Conservation (phyloP, 2,888 invertebrate species). For the Caenorhabditis sp. region DNA sequence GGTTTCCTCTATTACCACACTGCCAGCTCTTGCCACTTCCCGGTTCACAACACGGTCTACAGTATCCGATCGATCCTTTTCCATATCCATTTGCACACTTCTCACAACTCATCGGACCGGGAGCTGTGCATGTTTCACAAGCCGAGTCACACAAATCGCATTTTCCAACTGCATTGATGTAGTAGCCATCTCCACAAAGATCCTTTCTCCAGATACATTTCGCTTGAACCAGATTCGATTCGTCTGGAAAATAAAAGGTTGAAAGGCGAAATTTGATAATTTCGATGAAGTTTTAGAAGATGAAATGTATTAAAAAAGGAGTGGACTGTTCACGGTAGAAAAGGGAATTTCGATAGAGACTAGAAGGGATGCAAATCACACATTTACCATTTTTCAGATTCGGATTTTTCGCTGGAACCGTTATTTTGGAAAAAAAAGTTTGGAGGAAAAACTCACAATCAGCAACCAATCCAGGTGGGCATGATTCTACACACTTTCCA, state of each 20-base stretch:
- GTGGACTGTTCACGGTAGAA: no score
- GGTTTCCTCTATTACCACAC: constrained; percentile 69
- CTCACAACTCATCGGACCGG: constrained; percentile 80
- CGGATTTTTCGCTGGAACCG: constrained; percentile 11
- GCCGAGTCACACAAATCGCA: constrained; percentile 80
- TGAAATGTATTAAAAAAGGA: background rate
- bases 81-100: constrained; percentile 78
- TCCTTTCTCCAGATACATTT: constrained; percentile 79
- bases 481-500: constrained; percentile 82
- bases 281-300: background rate
- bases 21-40: constrained; percentile 68
- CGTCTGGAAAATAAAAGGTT: constrained; percentile 69
- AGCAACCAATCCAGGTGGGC: constrained; percentile 81
- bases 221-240: constrained; percentile 80
- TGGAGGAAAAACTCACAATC: constrained; percentile 81
- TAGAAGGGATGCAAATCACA: background rate
- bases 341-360: background rate
- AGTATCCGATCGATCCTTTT: constrained; percentile 80
- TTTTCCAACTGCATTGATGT: constrained; percentile 73
- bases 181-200: constrained; percentile 80
- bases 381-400: constrained; percentile 12
- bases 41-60: constrained; percentile 78
- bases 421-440: background rate
- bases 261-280: no score
- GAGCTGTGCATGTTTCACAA: constrained; percentile 79